Evolutionary conservation across 2,797 vertebrate genomes (phyloP), one percentile per base, ranked within the genome.

Genomic region (Diplodus sargus): DNA sequence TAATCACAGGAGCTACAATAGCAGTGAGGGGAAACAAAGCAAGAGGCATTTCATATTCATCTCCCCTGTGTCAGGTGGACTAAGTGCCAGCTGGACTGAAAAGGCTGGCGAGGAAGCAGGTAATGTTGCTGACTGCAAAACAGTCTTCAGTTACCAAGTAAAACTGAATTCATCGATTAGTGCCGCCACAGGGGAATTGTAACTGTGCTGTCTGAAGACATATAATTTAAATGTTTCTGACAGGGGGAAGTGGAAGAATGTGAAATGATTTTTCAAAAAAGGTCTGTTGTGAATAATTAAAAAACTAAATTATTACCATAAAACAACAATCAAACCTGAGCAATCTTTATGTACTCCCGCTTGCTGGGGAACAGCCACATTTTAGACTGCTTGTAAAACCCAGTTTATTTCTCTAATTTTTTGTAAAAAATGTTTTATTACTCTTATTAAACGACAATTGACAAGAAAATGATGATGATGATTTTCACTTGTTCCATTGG

Each of bases 21-120:
- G 86, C 86, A 86, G 86, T 74, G 70, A 82, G 74, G 88, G 87
- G 81, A 92, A 92, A 92, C 90, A 93, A 92, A 90, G 87, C 89
- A 85, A 90, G 83, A 86, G 89, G 84, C 91, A 87, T 92, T 92
- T 93, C 89, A 94, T 93, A 92, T 91, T 87, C 89, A 83, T 86
- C 90, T 92, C 91, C 91, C 92, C 42, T 82, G 90, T 90, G 92
- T 93, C 87, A 88, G 89, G 85, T 87, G 79, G 82, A 89, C 83
- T 85, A 79, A 90, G 78, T 89, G 90, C 89, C 92, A 91, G 90
- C 82, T 87, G 90, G 83, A 90, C 78, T 87, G 90, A 86, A 80
- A 89, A 82, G 74, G 77, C 82, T 85, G 85, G 74, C 43, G 30
- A 76, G 79, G 80, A 87, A 66, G 79, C 90, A 92, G 91, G 90